Evolutionary conservation across 2,797 vertebrate species (phyloP).

Genomic region (Denticeps clupeoides): DNA sequence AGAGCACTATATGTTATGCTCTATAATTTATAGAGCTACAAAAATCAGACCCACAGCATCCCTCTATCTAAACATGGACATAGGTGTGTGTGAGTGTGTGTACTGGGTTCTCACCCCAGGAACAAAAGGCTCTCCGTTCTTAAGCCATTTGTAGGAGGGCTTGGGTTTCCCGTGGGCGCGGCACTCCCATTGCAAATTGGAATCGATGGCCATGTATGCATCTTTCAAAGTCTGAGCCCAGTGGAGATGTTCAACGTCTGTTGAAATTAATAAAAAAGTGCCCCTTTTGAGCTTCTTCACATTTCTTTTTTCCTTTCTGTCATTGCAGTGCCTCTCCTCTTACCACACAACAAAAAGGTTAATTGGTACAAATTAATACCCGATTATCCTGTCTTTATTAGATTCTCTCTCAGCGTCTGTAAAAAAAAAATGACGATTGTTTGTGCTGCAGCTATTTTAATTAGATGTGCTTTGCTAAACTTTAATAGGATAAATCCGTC

Average conservation of each 20-base stretch:
- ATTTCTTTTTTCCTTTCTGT: neutral
- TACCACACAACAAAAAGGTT: conserved; percentile 26
- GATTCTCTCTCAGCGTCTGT: conserved; percentile 17
- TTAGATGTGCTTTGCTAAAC: conserved; percentile 31
- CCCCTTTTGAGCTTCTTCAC: neutral
- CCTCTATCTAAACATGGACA: too few species aligned
- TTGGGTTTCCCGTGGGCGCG: conserved; percentile 65
- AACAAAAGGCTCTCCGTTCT: conserved; percentile 61
- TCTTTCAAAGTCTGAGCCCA: conserved; percentile 74
- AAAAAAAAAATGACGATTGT: conserved; percentile 26
- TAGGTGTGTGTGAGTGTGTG: too few species aligned
- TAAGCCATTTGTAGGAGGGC: conserved; percentile 72
- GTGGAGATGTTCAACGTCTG: conserved; percentile 67
- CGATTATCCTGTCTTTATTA: conserved; percentile 23
- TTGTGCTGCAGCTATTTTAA: conserved; percentile 27
- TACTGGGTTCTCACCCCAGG: conserved; percentile 56
- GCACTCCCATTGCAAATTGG: conserved; percentile 77
- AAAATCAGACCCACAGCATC: too few species aligned
- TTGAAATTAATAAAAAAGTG: neutral
- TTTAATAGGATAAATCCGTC: conserved; percentile 29
- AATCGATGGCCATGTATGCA: conserved; percentile 67
- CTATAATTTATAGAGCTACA: too few species aligned
- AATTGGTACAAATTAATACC: conserved; percentile 30
- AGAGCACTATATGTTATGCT: too few species aligned
- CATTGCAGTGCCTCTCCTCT: conserved; percentile 8